Conservation (phyloP, 1,140 invertebrate genomes). For the Oncopodura yosiiana region DNA sequence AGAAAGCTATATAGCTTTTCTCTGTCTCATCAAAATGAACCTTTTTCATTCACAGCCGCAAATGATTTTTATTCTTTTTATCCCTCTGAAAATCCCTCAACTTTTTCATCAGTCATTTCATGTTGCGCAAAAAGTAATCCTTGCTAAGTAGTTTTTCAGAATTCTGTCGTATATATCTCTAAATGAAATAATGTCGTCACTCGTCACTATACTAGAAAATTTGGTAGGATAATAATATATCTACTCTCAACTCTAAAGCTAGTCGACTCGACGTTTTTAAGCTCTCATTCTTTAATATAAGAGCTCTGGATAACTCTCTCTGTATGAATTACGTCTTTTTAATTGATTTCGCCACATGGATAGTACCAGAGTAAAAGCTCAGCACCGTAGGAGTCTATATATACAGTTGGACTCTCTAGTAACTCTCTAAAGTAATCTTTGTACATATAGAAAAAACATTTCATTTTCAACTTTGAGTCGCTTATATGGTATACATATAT, state of each 20-base stretch:
- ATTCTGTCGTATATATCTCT: background rate
- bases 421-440: too few species aligned
- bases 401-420: background rate
- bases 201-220: too few species aligned
- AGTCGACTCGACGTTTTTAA: background rate
- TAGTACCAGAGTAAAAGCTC: too few species aligned
- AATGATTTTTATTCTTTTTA: conserved; percentile 4
- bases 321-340: conserved; percentile 27
- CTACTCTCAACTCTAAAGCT: background rate
- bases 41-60: too few species aligned
- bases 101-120: background rate
- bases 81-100: background rate
- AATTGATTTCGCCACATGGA: conserved; percentile 23
- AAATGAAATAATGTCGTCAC: too few species aligned
- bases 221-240: too few species aligned
- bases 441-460: too few species aligned
- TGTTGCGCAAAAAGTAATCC: conserved; percentile 4
- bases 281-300: background rate
- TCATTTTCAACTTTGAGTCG: background rate
- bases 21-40: too few species aligned
- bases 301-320: background rate
- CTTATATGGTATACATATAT: background rate
- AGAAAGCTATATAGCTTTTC: too few species aligned
- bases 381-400: too few species aligned
- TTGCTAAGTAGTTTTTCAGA: conserved; percentile 10